These are phyloP conservation scores for Lymantria dispar DNA, from an alignment of 2,888 invertebrate genomes.

Conservation along the genomic window DNA sequence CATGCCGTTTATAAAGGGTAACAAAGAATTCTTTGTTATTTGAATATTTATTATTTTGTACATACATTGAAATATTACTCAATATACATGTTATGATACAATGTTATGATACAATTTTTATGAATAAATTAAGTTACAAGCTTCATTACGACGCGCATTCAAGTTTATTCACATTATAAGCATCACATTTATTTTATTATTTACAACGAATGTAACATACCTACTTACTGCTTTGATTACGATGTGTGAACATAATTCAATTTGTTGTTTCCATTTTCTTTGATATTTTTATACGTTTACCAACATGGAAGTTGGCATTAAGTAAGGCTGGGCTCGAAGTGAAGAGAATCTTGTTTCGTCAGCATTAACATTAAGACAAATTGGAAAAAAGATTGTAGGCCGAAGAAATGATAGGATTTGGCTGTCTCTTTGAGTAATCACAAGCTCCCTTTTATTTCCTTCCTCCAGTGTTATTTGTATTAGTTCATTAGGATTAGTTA, in stretches of 20 bases:
- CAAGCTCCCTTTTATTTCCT: constrained; percentile 45
- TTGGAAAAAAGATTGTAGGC: constrained; percentile 59
- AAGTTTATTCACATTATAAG: constrained; percentile 1
- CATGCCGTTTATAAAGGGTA: too few relatives aligned
- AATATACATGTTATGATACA: too few relatives aligned
- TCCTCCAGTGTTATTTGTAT: constrained; percentile 51
- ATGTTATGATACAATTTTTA: too few relatives aligned
- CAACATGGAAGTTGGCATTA: constrained; percentile 26
- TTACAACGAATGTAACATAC: constrained; percentile 7
- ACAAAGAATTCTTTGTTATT: too few relatives aligned
- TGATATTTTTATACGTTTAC: constrained; percentile 30
- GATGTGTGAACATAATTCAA: constrained; percentile 24
- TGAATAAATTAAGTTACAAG: too few relatives aligned
- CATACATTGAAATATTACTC: too few relatives aligned
- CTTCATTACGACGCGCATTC: neutral
- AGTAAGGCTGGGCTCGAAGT: constrained; percentile 25
- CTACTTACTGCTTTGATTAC: constrained; percentile 18
- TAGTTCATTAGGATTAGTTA: constrained; percentile 53
- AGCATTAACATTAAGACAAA: constrained; percentile 50
- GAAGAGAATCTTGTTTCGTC: constrained; percentile 35
- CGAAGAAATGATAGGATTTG: constrained; percentile 57
- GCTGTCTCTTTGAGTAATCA: constrained; percentile 67
- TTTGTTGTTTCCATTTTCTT: constrained; percentile 24
- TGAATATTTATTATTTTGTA: too few relatives aligned
- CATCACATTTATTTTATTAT: constrained; percentile 7